A percentile compares a stretch with the other conserved stretches of the same genome.
Evolutionary conservation across 2,113 vertebrate species (phyloP).

Genomic region (Naja naja): DNA sequence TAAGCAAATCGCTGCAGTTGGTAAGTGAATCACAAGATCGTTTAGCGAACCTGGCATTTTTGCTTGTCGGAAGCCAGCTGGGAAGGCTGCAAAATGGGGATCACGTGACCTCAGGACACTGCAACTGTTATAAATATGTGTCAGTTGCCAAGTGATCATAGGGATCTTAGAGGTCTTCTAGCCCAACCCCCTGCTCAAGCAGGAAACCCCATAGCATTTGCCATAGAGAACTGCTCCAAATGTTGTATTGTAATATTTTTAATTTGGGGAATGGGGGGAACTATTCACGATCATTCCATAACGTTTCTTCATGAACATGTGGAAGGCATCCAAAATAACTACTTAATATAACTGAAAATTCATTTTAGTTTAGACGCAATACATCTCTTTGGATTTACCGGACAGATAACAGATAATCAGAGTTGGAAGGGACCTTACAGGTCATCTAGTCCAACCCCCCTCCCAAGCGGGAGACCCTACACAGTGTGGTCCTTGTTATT

Average conservation of each 20-base stretch:
- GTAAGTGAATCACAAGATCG: background rate
- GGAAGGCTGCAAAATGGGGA: background rate
- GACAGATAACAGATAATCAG: background rate
- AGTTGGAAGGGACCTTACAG: too few relatives aligned
- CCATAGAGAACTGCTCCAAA: background rate
- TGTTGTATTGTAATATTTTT: background rate
- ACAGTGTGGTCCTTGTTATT: background rate
- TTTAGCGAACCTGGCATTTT: background rate
- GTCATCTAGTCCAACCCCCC: too few relatives aligned
- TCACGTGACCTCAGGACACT: background rate
- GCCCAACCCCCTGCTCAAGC: background rate
- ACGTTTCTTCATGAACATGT: background rate
- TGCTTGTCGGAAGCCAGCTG: background rate
- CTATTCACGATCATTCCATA: background rate
- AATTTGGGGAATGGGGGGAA: background rate
- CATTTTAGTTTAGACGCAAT: background rate
- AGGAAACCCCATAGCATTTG: background rate
- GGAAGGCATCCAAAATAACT: background rate
- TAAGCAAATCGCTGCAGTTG: background rate
- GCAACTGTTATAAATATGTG: background rate
- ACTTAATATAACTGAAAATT: background rate
- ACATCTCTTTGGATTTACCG: background rate
- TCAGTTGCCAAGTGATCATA: background rate
- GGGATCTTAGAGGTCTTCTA: background rate
- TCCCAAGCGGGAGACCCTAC: too few relatives aligned